These are phyloP conservation scores for Sebastes taczanowskii DNA, from an alignment of 2,797 vertebrate genomes.

Conservation along the genomic window DNA sequence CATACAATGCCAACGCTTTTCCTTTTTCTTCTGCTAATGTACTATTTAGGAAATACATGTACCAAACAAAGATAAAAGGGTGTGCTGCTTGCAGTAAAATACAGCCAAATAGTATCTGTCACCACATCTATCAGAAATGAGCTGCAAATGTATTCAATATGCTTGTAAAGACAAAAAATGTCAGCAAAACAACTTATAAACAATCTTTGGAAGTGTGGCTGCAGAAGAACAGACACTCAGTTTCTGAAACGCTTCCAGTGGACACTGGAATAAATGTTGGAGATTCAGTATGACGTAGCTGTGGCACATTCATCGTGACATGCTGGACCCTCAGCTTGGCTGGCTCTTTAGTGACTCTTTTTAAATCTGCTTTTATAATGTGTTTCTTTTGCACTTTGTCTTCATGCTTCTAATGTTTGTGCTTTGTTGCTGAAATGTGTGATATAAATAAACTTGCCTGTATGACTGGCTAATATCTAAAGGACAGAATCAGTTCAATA, in stretches of 20 bases:
- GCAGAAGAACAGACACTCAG: neutral
- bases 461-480: neutral
- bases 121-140: conserved; percentile 4
- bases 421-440: neutral
- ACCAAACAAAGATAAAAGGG: neutral
- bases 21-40: neutral
- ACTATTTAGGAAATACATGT: neutral
- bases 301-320: neutral
- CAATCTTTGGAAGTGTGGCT: neutral
- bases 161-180: neutral
- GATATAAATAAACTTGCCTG: no score
- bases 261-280: neutral
- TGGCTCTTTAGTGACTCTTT: neutral
- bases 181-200: neutral
- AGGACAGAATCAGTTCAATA: neutral
- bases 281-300: neutral
- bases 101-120: neutral
- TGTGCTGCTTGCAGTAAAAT: neutral
- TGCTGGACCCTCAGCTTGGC: neutral
- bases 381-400: neutral
- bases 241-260: neutral
- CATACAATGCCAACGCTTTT: neutral
- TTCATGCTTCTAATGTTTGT: neutral
- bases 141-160: conserved; percentile 6
- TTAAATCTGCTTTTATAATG: neutral